phyloP scores from a whole-genome alignment of 1,140 invertebrate genomes.

The Aphelinus atriplicis region DNA sequence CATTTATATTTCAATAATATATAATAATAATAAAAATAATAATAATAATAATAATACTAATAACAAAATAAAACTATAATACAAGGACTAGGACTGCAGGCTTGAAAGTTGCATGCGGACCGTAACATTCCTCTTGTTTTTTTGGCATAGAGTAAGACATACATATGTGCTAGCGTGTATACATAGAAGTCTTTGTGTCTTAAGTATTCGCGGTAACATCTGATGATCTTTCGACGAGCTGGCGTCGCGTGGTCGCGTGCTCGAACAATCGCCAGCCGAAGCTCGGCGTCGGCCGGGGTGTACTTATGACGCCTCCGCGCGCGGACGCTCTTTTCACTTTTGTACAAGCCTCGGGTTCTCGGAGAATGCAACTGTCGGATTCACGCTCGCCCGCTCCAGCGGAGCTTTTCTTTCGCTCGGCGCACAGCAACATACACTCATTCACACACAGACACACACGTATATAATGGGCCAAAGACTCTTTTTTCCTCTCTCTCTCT shows the following conservation, averaged over 20 bases:
- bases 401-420: background rate
- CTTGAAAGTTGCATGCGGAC: constrained; percentile 5
- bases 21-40: too few species aligned
- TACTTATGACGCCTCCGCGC: background rate
- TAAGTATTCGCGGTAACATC: constrained; percentile 27
- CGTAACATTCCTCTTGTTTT: constrained; percentile 40
- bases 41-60: too few species aligned
- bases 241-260: background rate
- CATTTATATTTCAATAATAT: background rate
- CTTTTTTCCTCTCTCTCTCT: too few species aligned
- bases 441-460: background rate
- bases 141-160: constrained; percentile 45
- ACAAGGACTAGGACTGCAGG: constrained; percentile 53
- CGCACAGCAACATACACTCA: background rate
- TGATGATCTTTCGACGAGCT: background rate
- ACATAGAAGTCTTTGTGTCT: background rate
- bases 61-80: background rate
- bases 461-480: too few species aligned
- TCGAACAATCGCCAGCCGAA: constrained; percentile 1
- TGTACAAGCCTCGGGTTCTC: constrained; percentile 1
- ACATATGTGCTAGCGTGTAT: background rate
- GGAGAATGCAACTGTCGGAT: background rate
- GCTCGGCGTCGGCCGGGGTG: background rate
- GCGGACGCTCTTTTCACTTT: background rate
- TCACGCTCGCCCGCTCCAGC: background rate